phyloP scores from a whole-genome alignment of 2,113 vertebrate genomes.

The Grus americana region DNA sequence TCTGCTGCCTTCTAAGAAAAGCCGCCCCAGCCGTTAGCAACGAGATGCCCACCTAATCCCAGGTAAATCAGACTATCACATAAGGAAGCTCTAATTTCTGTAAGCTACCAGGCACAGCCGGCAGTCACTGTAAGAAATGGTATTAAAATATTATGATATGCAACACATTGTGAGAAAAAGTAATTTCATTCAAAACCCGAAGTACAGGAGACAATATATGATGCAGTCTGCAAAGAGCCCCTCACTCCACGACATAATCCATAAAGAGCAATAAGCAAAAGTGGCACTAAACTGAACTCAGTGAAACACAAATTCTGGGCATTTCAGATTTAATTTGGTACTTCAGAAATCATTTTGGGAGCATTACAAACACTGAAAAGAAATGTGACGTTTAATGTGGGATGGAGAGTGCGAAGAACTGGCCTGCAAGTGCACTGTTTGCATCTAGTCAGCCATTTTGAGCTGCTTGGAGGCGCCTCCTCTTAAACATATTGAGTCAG shows the following conservation, averaged over 20 bases:
- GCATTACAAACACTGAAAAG: neutral
- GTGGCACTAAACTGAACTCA: neutral
- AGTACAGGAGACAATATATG: fast-evolving
- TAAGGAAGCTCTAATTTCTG: neutral
- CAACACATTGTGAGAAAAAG: neutral
- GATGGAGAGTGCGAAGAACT: neutral
- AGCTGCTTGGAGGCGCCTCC: neutral
- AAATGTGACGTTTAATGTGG: neutral
- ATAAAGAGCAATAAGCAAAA: neutral
- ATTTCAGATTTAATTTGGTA: neutral
- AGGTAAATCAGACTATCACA: neutral
- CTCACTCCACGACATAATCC: neutral
- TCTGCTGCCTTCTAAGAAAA: neutral
- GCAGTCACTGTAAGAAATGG: neutral
- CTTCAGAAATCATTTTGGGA: neutral
- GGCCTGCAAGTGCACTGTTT: neutral
- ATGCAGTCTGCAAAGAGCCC: neutral
- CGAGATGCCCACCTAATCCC: neutral
- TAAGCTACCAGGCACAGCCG: neutral
- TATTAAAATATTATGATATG: neutral
- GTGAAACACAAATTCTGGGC: neutral
- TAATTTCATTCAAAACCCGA: neutral
- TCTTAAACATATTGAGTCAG: conserved; percentile 59
- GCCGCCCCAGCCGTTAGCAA: fast-evolving
- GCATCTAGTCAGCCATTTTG: conserved; percentile 55